Percentiles rank a stretch among this genome's conserved stretches.
Conservation (phyloP, 2,797 vertebrate species). For the Gymnoscopelus microlampas region DNA sequence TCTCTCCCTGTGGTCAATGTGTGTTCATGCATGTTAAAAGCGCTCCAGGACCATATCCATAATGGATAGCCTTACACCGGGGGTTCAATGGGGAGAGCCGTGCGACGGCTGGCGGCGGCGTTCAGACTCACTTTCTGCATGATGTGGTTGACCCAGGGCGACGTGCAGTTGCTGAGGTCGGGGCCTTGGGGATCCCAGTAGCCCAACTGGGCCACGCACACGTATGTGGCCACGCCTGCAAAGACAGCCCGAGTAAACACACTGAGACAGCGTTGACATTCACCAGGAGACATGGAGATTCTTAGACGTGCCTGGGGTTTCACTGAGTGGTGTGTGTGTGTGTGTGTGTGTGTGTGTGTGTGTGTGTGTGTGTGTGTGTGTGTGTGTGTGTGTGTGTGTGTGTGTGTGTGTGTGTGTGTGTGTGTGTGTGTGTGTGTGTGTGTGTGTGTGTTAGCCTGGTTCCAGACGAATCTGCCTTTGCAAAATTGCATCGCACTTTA, state of each 20-base stretch:
- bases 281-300: constrained; percentile 41
- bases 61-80: constrained; percentile 37
- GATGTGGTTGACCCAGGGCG: constrained; percentile 98
- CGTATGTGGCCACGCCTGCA: constrained; percentile 93
- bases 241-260: constrained; percentile 61
- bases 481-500: too few species aligned
- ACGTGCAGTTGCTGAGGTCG: constrained; percentile 98
- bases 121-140: constrained; percentile 93
- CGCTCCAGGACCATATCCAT: constrained; percentile 50
- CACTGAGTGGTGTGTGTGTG: constrained; percentile 13
- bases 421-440: constrained; percentile 7
- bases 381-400: constrained; percentile 17
- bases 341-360: constrained; percentile 10
- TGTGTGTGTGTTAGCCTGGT: too few species aligned
- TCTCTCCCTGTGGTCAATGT: constrained; percentile 51
- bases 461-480: too few species aligned
- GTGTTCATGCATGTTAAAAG: constrained; percentile 51
- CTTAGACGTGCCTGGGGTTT: constrained; percentile 35
- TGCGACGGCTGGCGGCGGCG: constrained; percentile 3
- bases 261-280: constrained; percentile 66
- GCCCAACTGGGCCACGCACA: constrained; percentile 88
- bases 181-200: constrained; percentile 94
- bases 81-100: constrained; percentile 19
- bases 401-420: constrained; percentile 14
- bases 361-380: not conserved